Base-by-base conservation (phyloP, 2,888 invertebrate genomes). In the Tenthredo livida region DNA sequence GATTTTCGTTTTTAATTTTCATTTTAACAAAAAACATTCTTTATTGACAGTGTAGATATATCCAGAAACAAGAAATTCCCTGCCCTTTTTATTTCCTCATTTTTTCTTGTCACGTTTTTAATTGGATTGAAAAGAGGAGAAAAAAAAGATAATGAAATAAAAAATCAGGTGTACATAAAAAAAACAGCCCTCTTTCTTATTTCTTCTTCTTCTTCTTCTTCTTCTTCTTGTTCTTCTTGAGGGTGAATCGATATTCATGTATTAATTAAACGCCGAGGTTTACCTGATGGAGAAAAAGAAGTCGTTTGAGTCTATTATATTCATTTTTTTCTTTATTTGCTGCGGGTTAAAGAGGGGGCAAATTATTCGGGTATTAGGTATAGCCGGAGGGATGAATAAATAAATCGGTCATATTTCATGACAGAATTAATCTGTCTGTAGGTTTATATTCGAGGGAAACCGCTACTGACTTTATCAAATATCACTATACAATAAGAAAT, bases 401-500 rank as follows among this genome's bases (percentile, higher is more conserved):
- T 67, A 29, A 67, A 67, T 67, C 33, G 33, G 15, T 67, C 67
- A 33, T 33, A 67, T 29, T 29, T 15, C 29, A 17, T 33, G 29
- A 67, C 67, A 6, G 29, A 33, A 67, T 67, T 33, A 29, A 67
- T 67, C 67, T 67, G 6, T 15, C 15, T 10, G 33, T 33, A 6
- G 17, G 33, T 33, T 61, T 61, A 29, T 33, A 10, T 33, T 67
- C 67, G 15, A 67, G 29, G 21, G 17, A 67, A 67, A 29, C 29
- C 29, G 29, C 67, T 67, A 12, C 33, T 67, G 33, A 67, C 67
- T 29, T 67, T 33, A 29, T 33, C 67, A 67, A 33, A 67, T 25
- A 67, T 67, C 67, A 67, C 12, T 17, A 33, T 33, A 67, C 67
- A 40, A 73, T n/a, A 21, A 73, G 72, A 73, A 73, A 73, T 73